These are phyloP conservation scores for Sphecodes monilicornis DNA, from an alignment of 2,888 invertebrate species.

Conservation along the genomic window DNA sequence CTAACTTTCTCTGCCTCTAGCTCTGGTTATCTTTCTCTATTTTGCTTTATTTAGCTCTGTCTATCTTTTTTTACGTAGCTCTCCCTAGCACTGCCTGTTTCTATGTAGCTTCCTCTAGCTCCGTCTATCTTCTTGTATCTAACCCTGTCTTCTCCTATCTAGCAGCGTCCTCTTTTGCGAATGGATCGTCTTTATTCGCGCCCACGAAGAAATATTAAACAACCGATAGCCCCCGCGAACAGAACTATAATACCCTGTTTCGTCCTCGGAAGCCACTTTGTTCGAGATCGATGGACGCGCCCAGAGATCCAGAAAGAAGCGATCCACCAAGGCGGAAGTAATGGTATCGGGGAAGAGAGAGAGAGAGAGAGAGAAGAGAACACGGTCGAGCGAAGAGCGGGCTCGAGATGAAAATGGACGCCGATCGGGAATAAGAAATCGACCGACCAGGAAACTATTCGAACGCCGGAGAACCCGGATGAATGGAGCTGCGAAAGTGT, in stretches of 20 bases:
- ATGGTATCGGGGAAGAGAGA: constrained; percentile 30
- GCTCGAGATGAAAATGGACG: neutral
- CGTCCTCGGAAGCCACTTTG: constrained; percentile 45
- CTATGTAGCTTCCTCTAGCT: too few species aligned
- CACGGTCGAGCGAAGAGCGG: neutral
- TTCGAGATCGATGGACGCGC: constrained; percentile 48
- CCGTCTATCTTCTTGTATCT: too few species aligned
- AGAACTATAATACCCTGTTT: constrained; percentile 47
- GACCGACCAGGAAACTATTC: constrained; percentile 12
- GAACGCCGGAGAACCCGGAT: neutral
- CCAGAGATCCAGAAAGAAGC: neutral
- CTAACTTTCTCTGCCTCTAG: too few species aligned
- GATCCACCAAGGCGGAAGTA: constrained; percentile 46
- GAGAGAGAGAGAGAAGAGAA: neutral
- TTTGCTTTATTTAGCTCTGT: neutral
- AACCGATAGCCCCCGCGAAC: constrained; percentile 40
- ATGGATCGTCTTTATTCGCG: constrained; percentile 9
- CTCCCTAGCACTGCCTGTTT: too few species aligned
- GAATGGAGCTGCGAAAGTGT: constrained; percentile 11
- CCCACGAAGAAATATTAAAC: constrained; percentile 59
- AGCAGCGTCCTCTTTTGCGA: neutral
- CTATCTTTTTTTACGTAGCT: too few species aligned
- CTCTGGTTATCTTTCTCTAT: neutral
- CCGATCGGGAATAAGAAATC: constrained; percentile 8
- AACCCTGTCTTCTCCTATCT: neutral